A percentile compares a stretch with the other conserved stretches of the same genome.
Conservation (phyloP, 2,888 invertebrate genomes). For the Sarcophaga carnaria region DNA sequence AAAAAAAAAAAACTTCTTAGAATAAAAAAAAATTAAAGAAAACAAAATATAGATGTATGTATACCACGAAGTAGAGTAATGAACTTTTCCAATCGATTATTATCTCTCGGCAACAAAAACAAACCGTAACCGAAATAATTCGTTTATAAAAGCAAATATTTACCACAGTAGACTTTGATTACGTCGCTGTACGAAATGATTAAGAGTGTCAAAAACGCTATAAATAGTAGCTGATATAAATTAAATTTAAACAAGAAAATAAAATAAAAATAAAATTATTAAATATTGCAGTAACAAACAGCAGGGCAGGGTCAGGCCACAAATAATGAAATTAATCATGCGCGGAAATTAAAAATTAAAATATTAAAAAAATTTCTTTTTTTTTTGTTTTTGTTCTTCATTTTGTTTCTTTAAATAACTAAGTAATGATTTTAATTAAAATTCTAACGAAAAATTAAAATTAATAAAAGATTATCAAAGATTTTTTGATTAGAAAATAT, state of each 20-base stretch:
- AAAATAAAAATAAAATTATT: conserved; percentile 12
- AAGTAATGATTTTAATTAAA: background rate
- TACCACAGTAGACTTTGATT: conserved; percentile 25
- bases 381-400: background rate
- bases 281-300: background rate
- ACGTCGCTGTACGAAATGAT: conserved; percentile 19
- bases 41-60: too few species aligned
- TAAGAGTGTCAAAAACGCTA: conserved; percentile 17
- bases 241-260: conserved; percentile 11
- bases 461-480: too few species aligned
- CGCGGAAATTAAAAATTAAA: conserved; percentile 8
- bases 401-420: background rate
- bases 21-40: too few species aligned
- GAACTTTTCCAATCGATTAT: conserved; percentile 2
- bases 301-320: background rate
- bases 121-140: background rate
- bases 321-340: conserved; percentile 2
- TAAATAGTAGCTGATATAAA: conserved; percentile 40
- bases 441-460: background rate
- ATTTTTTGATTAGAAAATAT: too few species aligned
- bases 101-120: background rate
- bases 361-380: background rate
- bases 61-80: background rate
- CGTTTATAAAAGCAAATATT: conserved; percentile 11
- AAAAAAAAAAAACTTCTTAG: too few species aligned